Evolutionary conservation across 2,113 vertebrate species (phyloP).

Genomic region (Scomber scombrus): DNA sequence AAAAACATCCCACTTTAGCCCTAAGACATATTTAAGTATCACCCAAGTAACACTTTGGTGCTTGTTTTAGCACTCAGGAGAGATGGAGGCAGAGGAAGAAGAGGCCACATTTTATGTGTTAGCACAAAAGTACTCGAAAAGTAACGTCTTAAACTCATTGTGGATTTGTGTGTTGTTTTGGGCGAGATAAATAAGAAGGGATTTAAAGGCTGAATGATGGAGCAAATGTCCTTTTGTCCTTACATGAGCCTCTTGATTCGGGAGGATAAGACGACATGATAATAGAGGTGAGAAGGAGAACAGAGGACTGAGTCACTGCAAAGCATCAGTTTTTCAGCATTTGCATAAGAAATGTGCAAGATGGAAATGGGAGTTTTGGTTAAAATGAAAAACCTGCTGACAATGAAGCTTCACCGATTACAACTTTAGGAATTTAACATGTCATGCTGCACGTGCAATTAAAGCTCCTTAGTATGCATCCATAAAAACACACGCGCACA

Average conservation of each 20-base stretch:
- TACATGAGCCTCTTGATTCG: constrained; percentile 41
- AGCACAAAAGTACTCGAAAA: background rate
- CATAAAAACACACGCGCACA: no score
- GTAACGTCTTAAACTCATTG: background rate
- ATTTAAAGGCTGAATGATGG: constrained; percentile 35
- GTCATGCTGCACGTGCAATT: no score
- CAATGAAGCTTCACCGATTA: background rate
- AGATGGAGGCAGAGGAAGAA: background rate
- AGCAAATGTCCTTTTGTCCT: constrained; percentile 56
- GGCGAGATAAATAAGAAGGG: constrained; percentile 31
- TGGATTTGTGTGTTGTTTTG: constrained; percentile 24
- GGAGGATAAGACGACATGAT: constrained; percentile 55
- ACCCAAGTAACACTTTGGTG: background rate
- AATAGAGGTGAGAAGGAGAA: constrained; percentile 43
- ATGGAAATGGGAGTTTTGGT: background rate
- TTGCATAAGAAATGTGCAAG: constrained; percentile 26
- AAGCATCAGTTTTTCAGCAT: constrained; percentile 12
- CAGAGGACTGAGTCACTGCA: constrained; percentile 39
- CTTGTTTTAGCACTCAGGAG: constrained; percentile 1
- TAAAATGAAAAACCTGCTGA: constrained; percentile 2
- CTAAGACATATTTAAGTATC: constrained; percentile 40
- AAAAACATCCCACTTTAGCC: constrained; percentile 4
- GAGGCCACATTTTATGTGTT: background rate
- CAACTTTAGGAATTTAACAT: no score
- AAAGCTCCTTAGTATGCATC: background rate